Evolutionary conservation across 2,888 invertebrate genomes (phyloP), one percentile per base, ranked within the genome.

Genomic region (Clistopyga incitator): DNA sequence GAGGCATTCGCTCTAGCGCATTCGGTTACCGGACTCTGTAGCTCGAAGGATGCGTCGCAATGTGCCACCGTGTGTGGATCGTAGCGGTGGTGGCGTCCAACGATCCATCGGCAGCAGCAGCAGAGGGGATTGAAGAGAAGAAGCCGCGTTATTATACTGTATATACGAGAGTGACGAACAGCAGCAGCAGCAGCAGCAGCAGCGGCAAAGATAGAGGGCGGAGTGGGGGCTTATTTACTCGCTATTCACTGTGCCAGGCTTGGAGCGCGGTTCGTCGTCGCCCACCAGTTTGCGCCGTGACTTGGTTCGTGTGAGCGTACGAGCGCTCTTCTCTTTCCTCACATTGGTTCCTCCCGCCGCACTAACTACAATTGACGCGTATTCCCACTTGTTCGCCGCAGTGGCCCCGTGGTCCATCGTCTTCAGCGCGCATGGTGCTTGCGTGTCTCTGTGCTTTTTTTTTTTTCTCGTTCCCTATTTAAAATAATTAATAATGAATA

Each of bases 181-280:
- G 74, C 47, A 59, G 65, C 81, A 74, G 38, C 52, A 68, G 78
- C 29, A 25, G 78, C 29, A 25, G 23, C 54, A 56, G 20, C 52
- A 45, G 54, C 38, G 15, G 38, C 25, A 77, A 20, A 68, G 65
- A 72, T 75, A 81, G 81, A 50, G 72, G 75, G 70, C 75, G 65
- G 81, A 78, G 65, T 25, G 59, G 82, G 75, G 78, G 84, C 50
- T 82, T 87, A 86, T 87, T 88, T 88, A 88, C 87, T 86, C 81
- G 86, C 82, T 86, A 86, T 86, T 86, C 85, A 79, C 84, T 87
- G 84, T 86, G 76, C 82, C 85, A 79, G 76, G 72, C 80, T 70
- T 79, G 56, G 78, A 82, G 74, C 81, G 80, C 82, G 78, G 70
- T 81, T 86, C 85, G 81, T 86, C 85, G 84, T 72, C 71, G 76